A percentile compares a stretch with the other conserved stretches of the same genome.
These are phyloP conservation scores for Lordiphosa stackelbergi DNA, from an alignment of 1,140 invertebrate genomes.

Conservation along the genomic window DNA sequence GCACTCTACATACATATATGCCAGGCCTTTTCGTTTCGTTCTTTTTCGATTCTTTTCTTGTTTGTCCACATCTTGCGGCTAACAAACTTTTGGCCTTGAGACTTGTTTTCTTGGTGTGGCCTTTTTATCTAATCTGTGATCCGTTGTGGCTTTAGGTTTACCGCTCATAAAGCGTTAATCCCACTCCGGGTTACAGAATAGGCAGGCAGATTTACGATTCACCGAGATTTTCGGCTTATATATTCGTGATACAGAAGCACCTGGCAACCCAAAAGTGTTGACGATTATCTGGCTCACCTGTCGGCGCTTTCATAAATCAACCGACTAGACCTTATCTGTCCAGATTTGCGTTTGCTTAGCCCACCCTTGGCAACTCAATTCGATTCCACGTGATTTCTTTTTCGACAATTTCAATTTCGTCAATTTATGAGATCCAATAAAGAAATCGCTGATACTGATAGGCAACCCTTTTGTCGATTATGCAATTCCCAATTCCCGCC, in stretches of 20 bases:
- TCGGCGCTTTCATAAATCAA: conserved; percentile 36
- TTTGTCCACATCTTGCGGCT: conserved; percentile 46
- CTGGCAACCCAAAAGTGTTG: conserved; percentile 21
- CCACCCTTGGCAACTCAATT: conserved; percentile 6
- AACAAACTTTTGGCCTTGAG: conserved; percentile 60
- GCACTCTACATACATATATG: no score
- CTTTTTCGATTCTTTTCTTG: conserved; percentile 28
- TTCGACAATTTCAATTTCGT: conserved; percentile 32
- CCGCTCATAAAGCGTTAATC: neutral
- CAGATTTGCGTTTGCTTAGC: conserved; percentile 36
- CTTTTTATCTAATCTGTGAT: conserved; percentile 54
- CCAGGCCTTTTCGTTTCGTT: conserved; percentile 8
- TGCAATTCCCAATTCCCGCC: conserved; percentile 19
- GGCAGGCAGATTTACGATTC: neutral
- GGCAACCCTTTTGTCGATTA: conserved; percentile 29
- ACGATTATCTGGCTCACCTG: conserved; percentile 14
- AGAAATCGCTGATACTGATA: conserved; percentile 36
- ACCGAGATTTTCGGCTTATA: conserved; percentile 1
- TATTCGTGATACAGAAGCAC: no score
- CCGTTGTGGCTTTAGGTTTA: neutral
- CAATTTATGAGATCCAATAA: conserved; percentile 43
- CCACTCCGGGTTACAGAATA: neutral
- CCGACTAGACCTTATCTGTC: conserved; percentile 24
- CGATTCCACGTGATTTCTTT: conserved; percentile 34
- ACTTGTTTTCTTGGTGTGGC: conserved; percentile 8